Evolutionary conservation across 2,113 vertebrate species (phyloP).

Genomic region (Aegotheles bennettii): DNA sequence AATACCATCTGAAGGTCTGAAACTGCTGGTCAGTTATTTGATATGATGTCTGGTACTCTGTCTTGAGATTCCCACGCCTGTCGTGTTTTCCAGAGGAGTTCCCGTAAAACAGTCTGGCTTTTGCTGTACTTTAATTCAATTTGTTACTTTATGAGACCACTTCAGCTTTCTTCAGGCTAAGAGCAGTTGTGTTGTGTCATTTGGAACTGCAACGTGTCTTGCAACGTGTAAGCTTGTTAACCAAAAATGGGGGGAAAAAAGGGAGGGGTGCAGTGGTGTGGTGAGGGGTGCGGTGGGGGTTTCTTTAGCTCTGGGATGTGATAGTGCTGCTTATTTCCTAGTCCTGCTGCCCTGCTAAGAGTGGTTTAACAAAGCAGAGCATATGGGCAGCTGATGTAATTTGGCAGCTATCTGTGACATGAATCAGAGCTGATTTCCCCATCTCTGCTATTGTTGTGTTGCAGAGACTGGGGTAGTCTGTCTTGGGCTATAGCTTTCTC

Average conservation of each 20-base stretch:
- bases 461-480: neutral
- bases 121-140: neutral
- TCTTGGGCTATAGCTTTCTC: neutral
- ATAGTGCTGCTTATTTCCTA: neutral
- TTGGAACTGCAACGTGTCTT: neutral
- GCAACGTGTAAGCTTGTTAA: neutral
- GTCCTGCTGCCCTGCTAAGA: neutral
- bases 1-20: neutral
- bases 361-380: neutral
- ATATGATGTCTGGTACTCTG: neutral
- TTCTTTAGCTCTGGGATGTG: neutral
- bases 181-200: neutral
- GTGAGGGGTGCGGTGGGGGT: fast-evolving
- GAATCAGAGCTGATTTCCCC: neutral
- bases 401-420: neutral
- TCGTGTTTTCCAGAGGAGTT: neutral
- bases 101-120: neutral
- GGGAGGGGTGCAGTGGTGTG: fast-evolving
- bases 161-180: neutral
- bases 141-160: neutral
- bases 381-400: neutral
- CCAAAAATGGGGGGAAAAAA: neutral
- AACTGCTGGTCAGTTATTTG: neutral
- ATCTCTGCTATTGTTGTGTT: neutral
- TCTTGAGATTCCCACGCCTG: neutral